A percentile compares a stretch with the other conserved stretches of the same genome.
phyloP scores from a whole-genome alignment of 2,113 vertebrate species.

The Kobus ellipsiprymnus region DNA sequence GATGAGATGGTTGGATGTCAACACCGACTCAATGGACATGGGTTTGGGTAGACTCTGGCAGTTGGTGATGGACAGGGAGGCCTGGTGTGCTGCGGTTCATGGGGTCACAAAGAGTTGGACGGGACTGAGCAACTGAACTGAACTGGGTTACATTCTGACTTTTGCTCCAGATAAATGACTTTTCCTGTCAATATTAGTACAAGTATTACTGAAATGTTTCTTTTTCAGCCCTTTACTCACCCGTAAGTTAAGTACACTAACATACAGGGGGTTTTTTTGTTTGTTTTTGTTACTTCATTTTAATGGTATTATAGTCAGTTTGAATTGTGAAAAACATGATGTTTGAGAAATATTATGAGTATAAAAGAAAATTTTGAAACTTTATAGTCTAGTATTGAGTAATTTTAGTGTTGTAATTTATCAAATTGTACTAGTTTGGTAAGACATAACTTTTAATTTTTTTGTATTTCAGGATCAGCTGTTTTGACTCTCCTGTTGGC shows the following conservation, averaged over 20 bases:
- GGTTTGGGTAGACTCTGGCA: not conserved
- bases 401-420: not conserved
- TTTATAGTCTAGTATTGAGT: not conserved
- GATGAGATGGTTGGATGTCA: not conserved
- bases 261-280: not conserved
- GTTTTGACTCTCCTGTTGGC: slow-evolving; percentile 92
- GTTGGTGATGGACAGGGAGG: not conserved
- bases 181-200: not conserved
- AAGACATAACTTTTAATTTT: not conserved
- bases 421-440: not conserved
- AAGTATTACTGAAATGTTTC: not conserved
- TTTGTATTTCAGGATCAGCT: slow-evolving; percentile 86
- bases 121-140: not conserved
- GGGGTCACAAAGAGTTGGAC: not conserved
- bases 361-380: not conserved
- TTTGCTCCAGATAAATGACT: not conserved
- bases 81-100: not conserved
- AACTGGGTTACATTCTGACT: not conserved
- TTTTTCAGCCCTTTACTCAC: not conserved
- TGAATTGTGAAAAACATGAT: not conserved
- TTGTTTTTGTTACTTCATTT: not conserved
- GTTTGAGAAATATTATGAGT: not conserved
- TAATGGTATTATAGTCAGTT: not conserved
- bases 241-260: not conserved
- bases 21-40: not conserved